Base-by-base conservation (phyloP, 2,888 invertebrate species). In the Drosophila atripex region DNA sequence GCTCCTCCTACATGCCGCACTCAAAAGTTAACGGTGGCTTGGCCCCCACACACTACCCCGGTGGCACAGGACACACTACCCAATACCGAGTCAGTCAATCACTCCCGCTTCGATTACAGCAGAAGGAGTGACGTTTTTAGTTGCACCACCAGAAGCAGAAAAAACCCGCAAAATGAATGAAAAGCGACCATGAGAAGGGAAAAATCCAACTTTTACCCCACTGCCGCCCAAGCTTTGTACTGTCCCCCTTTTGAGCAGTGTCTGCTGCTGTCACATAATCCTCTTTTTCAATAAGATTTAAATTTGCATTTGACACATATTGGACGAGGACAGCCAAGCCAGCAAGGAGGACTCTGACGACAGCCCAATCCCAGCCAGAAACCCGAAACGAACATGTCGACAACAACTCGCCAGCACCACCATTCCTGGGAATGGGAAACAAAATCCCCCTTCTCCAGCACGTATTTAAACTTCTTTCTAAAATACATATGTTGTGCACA, bases 281-380 rank as follows among this genome's bases (percentile, higher is more conserved):
- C 86, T 78, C 80, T 80, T 85, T 85, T 85, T 85, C 87, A 84
- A 85, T 88, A 88, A 88, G 88, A 88, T 85, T 88, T 86, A 86
- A 88, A 85, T 88, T 88, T 85, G 85, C 85, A 88, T 85, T 88
- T 85, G 88, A 87, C 85, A 85, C 87, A 88, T 85, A 84, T 88
- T 85, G 85, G 78, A 84, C 85, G 85, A 86, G 86, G 86, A 76
- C 77, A 82, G 71, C 74, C 55, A 25, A 60, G 35, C 59, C 73
- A 50, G 64, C 66, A 71, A 76, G 51, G 69, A 82, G 76, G 53
- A 55, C 68, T 65, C 60, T 65, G 65, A 76, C 76, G 76, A 75
- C 76, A 57, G 55, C 46, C 63, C 45, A 65, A 64, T 68, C 68
- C 64, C 23, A 51, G n/a, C 52, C 53, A 69, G 39, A 59, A 64